Base-by-base conservation (phyloP, 2,888 invertebrate genomes). In the Notodonta dromedarius region DNA sequence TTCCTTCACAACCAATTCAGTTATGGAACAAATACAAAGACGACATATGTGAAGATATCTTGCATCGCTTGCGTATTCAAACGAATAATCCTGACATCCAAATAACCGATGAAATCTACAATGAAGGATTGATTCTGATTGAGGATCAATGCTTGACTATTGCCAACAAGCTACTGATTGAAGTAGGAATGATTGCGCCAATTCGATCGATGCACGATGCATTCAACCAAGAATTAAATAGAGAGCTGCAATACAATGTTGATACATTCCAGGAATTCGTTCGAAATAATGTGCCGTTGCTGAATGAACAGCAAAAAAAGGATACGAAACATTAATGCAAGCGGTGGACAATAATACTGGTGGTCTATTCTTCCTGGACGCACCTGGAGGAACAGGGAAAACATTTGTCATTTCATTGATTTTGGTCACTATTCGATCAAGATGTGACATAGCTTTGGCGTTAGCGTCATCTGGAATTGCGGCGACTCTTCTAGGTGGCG, bases 121-220 rank as follows among this genome's bases (percentile, higher is more conserved):
- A 71, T 68, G 66, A 69, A 65, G 69, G 59, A 69, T 69, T 72
- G 66, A 70, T 70, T 59, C 59, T 65, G 58, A 71, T 68, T 62
- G 69, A 70, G 63, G 71, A 71, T 65, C 60, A 62, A 62, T 68
- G 72, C 62, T 70, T 70, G 64, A 67, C 61, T 61, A 65, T 72
- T 65, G 59, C 68, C 64, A 70, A 69, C 68, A 71, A 71, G 61
- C 61, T 66, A 70, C 62, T 73, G 61, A 67, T 62, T 65, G 61
- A 68, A 66, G 56, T 71, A 69, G 71, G 64, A 66, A 69, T 48
- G 57, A 61, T 56, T 44, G 58, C 65, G 62, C 65, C 60, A 56
- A 59, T 65, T 71, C 56, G 56, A 32, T 52, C 42, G 59, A 57
- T 50, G 63, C 65, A 68, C 62, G 71, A 70, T 61, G 67, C 70